These are phyloP conservation scores for Oreocharis arfaki DNA, from an alignment of 2,113 vertebrate species.

Conservation along the genomic window DNA sequence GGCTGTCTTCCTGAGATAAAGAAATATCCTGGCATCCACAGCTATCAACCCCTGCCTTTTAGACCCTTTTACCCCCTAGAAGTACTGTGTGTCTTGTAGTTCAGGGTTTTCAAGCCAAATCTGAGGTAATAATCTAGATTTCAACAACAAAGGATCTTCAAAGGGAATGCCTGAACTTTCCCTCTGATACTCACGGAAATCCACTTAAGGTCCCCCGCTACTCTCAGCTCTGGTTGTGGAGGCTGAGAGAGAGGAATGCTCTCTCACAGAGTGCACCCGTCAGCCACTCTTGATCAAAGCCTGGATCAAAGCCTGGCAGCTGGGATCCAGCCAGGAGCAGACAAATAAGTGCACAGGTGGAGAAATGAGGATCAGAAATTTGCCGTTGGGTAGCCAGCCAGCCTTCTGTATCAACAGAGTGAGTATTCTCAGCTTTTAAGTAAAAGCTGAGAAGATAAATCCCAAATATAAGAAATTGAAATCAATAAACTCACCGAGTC, in stretches of 20 bases:
- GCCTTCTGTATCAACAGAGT: not conserved
- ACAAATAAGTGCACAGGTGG: not conserved
- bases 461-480: slow-evolving; percentile 57
- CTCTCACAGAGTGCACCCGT: not conserved
- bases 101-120: not conserved
- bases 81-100: not conserved
- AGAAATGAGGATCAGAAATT: slow-evolving; percentile 14
- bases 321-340: not conserved
- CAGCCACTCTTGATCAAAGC: not conserved
- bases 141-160: not conserved
- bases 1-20: not conserved
- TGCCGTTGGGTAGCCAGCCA: not conserved
- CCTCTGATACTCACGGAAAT: not conserved
- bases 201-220: not conserved
- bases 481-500: slow-evolving; percentile 29
- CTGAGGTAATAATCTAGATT: not conserved
- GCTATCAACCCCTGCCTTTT: not conserved
- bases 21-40: not conserved
- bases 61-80: not conserved
- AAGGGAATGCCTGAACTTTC: not conserved
- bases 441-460: slow-evolving; percentile 33
- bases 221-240: not conserved
- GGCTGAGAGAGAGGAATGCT: not conserved
- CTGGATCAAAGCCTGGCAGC: slow-evolving; percentile 8
- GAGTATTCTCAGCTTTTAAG: slow-evolving; percentile 10